Base-by-base conservation (phyloP, 2,113 vertebrate species). In the Jacana jacana region DNA sequence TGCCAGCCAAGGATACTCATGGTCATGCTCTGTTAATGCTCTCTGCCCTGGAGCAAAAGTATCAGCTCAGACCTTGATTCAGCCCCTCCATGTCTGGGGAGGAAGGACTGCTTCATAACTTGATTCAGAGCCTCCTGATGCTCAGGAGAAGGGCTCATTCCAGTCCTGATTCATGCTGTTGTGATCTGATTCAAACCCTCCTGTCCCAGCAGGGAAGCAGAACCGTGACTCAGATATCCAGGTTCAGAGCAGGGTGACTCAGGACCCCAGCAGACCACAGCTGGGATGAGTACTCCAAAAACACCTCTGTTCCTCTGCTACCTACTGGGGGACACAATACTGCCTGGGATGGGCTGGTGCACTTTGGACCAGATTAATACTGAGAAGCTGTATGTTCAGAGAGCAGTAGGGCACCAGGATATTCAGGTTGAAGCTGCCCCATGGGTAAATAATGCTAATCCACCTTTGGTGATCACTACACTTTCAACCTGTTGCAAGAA, bases 51-150 rank as follows among this genome's bases (percentile, higher is more conserved):
- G 51, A 81, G 77, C 68, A 86, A 33, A 83, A 91, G 30, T 10
- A 27, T 30, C 77, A 94, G 48, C 92, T 73, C 79, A n/a, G 78
- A 23, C 42, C 71, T 31, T 96, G 92, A 91, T 78, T 95, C 89
- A 95, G 46, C 27, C 37, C 37, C 25, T 93, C 91, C 19, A 0
- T 10, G 31, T 54, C 71, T 88, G 71, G 39, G 72, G 57, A 84
- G 93, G 88, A 92, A 95, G 76, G 46, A 40, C 51, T 78, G 28
- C 57, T 72, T 87, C 93, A 82, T 7, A 19, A 30, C 60, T 79
- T 91, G 88, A 97, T 94, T 97, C 96, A 95, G 75, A 86, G n/a
- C 39, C 95, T 94, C 88, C 89, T 97, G 95, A 95, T 3, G 15
- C 52, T 66, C 66, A 81, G 86, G 82, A 89, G 85, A 94, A 96